Conservation (phyloP, 2,888 invertebrate genomes). For the Linhomoeus sp. region DNA sequence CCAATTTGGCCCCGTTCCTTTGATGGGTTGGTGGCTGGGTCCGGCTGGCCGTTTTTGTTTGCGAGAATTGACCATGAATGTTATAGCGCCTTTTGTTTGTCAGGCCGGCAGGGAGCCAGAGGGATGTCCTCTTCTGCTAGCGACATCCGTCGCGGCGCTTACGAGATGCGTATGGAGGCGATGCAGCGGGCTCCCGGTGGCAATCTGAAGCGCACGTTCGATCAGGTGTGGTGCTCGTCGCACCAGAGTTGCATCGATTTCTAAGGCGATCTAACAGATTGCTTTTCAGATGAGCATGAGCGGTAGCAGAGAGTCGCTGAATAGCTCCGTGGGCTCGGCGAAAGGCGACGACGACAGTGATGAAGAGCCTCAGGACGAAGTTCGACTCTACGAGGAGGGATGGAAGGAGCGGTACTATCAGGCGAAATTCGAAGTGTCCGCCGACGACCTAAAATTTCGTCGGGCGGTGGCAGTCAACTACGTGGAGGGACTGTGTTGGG, state of each 20-base stretch:
- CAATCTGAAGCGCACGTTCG: no score
- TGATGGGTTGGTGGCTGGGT: no score
- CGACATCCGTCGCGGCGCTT: conserved; percentile 11
- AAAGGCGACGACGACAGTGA: conserved; percentile 11
- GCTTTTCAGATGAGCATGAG: no score
- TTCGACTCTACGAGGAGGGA: conserved; percentile 59
- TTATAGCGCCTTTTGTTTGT: no score
- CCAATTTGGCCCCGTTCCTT: conserved; percentile 41
- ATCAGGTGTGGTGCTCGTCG: no score
- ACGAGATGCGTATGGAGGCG: conserved; percentile 11
- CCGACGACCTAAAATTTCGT: conserved; percentile 47
- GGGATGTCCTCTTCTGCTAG: conserved; percentile 5
- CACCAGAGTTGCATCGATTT: no score
- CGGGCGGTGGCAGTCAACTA: conserved; percentile 57
- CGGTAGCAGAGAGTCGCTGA: no score
- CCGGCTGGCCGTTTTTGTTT: no score
- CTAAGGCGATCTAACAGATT: no score
- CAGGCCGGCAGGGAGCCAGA: no score
- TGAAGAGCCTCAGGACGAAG: conserved; percentile 18
- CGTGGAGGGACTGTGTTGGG: conserved; percentile 91
- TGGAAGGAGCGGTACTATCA: conserved; percentile 96
- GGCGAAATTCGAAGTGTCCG: conserved; percentile 35
- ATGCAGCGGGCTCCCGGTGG: not conserved
- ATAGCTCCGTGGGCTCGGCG: not conserved
- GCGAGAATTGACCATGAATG: no score